Conservation (phyloP, 2,797 vertebrate genomes). For the Geotrypetes seraphini region DNA sequence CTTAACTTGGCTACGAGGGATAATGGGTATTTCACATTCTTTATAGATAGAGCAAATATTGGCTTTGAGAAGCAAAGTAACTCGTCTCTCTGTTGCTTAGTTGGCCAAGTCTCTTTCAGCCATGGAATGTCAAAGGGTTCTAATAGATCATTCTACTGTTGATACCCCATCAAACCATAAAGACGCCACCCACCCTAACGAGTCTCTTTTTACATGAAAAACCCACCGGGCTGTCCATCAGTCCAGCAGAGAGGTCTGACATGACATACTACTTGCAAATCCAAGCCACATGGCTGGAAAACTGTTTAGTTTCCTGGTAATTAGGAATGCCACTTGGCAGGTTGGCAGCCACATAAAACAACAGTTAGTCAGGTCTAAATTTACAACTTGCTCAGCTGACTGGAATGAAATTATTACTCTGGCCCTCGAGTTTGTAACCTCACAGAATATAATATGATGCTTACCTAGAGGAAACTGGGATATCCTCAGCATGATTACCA, state of each 20-base stretch:
- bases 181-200: slow-evolving; percentile 42
- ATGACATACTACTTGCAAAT: slow-evolving; percentile 62
- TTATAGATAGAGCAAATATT: slow-evolving; percentile 25
- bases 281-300: slow-evolving; percentile 62
- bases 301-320: slow-evolving; percentile 65
- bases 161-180: slow-evolving; percentile 37
- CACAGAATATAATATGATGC: slow-evolving; percentile 14
- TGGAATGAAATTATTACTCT: slow-evolving; percentile 59
- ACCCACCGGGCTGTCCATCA: slow-evolving; percentile 44
- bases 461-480: background rate
- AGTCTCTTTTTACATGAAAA: slow-evolving; percentile 20
- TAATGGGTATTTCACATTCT: no score
- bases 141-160: slow-evolving; percentile 20
- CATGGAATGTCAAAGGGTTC: slow-evolving; percentile 14
- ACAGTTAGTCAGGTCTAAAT: slow-evolving; percentile 56
- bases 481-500: background rate
- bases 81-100: slow-evolving; percentile 23
- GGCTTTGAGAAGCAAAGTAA: slow-evolving; percentile 26
- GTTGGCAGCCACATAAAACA: slow-evolving; percentile 66
- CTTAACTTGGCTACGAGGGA: no score
- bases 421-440: slow-evolving; percentile 43
- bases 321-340: slow-evolving; percentile 65
- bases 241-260: slow-evolving; percentile 50
- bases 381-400: slow-evolving; percentile 59
- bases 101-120: slow-evolving; percentile 7